Base-by-base conservation (phyloP, 2,113 vertebrate species). In the Anoura caudifer region DNA sequence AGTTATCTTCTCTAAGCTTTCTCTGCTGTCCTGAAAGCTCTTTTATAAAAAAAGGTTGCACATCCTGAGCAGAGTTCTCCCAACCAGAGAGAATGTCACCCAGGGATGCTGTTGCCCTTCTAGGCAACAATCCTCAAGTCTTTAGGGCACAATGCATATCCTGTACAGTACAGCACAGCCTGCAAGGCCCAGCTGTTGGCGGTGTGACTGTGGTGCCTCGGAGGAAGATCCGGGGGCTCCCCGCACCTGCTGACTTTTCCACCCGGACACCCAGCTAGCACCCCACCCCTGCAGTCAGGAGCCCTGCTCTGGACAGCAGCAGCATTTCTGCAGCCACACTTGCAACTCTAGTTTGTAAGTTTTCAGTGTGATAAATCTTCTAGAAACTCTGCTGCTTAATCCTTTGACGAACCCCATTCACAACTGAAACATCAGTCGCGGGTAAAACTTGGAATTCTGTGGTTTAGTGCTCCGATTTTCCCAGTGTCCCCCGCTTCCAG, bases 121-220 rank as follows among this genome's bases (percentile, higher is more conserved):
- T 14, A 11, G 8, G 0, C n/a, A 9, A 3, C 1, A 10, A 13
- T 22, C 28, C 10, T 24, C 4, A 10, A 4, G 33, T 6, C 14
- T 33, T 16, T 54, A 4, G 7, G 16, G 12, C 5, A 45, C 28
- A 15, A 14, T 4, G 38, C 19, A 12, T 1, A 12, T 5, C 0
- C 31, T 0, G 1, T 24, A 3, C 22, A 3, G 33, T 16, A 15
- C 4, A 5, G 17, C 2, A 33, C 52, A 11, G 56, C 13, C 26
- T 28, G 5, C 45, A 31, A 28, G 28, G 36, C 7, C 7, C 10
- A 2, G 43, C 28, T 28, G 7, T 2, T 5, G 0, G 6, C 22
- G 4, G 2, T 1, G 19, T 14, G 15, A n/a, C 9, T 1, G 3
- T 4, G 31, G 2, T 26, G 5, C n/a, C 36, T 4, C 36, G 33